Percentiles rank a stretch among this genome's conserved stretches.
phyloP scores from a whole-genome alignment of 2,888 invertebrate genomes.

The Plebejus anna region DNA sequence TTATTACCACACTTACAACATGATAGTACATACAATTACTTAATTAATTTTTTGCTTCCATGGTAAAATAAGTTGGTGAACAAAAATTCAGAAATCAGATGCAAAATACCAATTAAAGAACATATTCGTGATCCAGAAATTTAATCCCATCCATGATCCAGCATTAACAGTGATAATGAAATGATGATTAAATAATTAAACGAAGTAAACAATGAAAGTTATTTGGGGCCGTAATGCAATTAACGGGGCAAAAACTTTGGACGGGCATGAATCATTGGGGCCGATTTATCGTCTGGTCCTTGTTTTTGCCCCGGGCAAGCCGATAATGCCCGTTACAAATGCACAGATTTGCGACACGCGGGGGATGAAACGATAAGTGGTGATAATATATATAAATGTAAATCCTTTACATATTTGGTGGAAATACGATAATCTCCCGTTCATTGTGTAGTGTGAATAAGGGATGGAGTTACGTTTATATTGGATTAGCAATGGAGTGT shows the following conservation, averaged over 20 bases:
- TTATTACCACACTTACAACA: too few relatives aligned
- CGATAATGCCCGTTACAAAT: constrained; percentile 65
- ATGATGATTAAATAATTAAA: constrained; percentile 14
- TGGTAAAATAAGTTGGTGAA: background rate
- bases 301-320: constrained; percentile 66
- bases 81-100: background rate
- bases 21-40: background rate
- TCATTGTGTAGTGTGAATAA: background rate
- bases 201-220: constrained; percentile 15
- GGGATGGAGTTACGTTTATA: background rate
- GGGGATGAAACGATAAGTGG: constrained; percentile 35
- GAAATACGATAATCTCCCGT: background rate
- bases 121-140: background rate
- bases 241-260: constrained; percentile 71
- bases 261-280: constrained; percentile 75
- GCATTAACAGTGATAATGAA: background rate
- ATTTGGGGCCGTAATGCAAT: constrained; percentile 49
- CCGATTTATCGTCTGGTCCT: constrained; percentile 63
- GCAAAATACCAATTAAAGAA: background rate
- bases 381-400: constrained; percentile 29
- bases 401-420: constrained; percentile 24
- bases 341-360: constrained; percentile 59
- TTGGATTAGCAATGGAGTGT: background rate
- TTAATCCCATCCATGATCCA: background rate
- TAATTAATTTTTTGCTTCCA: background rate